Percentiles rank a stretch among this genome's conserved stretches.
Evolutionary conservation across 2,113 vertebrate genomes (phyloP).

Genomic region (Salvator merianae): DNA sequence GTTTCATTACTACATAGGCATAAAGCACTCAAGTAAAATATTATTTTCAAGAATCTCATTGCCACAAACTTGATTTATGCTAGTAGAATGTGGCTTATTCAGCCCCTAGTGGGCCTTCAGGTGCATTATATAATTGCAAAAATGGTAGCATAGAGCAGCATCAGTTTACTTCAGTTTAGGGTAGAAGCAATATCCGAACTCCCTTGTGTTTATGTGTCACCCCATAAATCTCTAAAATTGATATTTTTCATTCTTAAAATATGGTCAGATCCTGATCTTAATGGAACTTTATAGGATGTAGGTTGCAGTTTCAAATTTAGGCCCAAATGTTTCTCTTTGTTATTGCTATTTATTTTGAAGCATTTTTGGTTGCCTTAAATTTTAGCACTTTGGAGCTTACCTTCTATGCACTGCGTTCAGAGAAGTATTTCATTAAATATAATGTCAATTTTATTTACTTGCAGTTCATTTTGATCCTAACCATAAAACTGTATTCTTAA

Average conservation of each 20-base stretch:
- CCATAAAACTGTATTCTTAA: conserved; percentile 58
- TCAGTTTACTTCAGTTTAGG: not conserved
- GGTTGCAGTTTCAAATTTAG: conserved; percentile 34
- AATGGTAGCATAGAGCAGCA: not conserved
- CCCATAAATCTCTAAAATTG: not conserved
- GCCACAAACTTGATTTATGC: not conserved
- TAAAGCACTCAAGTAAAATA: not conserved
- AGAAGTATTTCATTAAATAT: conserved; percentile 51
- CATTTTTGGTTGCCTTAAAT: conserved; percentile 42
- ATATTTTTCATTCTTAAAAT: not conserved
- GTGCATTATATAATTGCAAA: conserved; percentile 2
- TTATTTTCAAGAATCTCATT: conserved; percentile 10
- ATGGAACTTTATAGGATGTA: not conserved
- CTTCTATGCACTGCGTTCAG: conserved; percentile 56
- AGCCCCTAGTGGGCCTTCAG: not conserved
- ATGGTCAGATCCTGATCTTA: not conserved
- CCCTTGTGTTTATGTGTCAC: not conserved
- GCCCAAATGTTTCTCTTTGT: conserved; percentile 39
- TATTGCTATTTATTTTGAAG: conserved; percentile 20
- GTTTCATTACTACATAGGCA: not conserved
- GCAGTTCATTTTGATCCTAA: conserved; percentile 57
- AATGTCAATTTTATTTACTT: conserved; percentile 68
- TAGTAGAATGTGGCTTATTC: conserved; percentile 15
- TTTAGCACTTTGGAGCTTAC: conserved; percentile 13
- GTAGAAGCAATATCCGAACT: not conserved